These are phyloP conservation scores for Dromas ardeola DNA, from an alignment of 2,113 vertebrate genomes.

Conservation along the genomic window DNA sequence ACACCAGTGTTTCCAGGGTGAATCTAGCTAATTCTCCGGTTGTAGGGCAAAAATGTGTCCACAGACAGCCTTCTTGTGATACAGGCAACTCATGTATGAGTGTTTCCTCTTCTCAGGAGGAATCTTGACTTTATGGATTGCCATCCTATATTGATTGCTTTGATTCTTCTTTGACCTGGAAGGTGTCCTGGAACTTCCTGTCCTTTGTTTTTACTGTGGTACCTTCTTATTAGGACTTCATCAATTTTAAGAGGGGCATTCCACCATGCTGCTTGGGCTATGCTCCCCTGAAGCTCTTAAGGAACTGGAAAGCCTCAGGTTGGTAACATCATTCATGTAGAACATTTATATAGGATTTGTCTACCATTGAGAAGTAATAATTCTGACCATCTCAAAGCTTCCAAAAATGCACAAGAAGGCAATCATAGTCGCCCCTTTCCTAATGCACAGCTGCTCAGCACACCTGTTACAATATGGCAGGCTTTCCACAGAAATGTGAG, in stretches of 20 bases:
- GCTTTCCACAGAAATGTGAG: background rate
- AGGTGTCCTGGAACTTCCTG: fast-evolving
- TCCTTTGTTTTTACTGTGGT: background rate
- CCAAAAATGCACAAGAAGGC: background rate
- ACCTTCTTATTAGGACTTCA: background rate
- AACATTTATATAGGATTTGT: background rate
- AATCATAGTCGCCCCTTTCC: background rate
- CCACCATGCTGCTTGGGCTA: background rate
- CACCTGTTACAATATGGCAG: background rate
- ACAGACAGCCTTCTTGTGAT: background rate
- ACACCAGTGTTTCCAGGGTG: background rate
- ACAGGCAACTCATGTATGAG: background rate
- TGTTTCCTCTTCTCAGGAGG: background rate
- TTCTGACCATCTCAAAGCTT: background rate
- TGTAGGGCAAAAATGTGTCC: background rate
- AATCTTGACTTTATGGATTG: background rate
- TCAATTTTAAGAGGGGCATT: background rate
- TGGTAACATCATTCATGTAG: background rate
- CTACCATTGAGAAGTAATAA: background rate
- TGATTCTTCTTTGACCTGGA: background rate
- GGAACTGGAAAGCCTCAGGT: background rate
- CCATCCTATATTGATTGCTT: background rate
- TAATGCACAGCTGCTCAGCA: background rate
- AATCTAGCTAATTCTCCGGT: background rate
- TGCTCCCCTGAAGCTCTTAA: background rate